Conservation (phyloP, 2,888 invertebrate genomes). For the Nebria brevicollis region DNA sequence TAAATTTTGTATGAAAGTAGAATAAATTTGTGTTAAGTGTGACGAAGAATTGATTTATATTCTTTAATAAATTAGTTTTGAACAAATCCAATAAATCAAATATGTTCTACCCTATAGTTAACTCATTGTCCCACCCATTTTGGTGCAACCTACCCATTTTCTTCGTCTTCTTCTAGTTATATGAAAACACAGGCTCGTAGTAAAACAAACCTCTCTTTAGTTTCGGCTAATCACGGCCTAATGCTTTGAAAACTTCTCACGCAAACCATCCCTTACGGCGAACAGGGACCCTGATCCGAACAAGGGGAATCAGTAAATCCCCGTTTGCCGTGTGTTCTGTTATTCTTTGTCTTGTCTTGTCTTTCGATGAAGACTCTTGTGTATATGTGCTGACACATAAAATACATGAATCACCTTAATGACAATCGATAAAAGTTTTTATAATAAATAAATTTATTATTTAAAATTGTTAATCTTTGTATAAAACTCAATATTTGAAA, state of each 20-base stretch:
- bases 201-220: background rate
- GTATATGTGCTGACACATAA: too few relatives aligned
- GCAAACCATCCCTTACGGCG: background rate
- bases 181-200: background rate
- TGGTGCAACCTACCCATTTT: background rate
- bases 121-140: background rate
- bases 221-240: slow-evolving; percentile 4
- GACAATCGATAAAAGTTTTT: too few relatives aligned
- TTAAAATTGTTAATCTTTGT: too few relatives aligned
- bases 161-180: background rate
- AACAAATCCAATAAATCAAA: too few relatives aligned
- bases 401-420: too few relatives aligned
- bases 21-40: too few relatives aligned
- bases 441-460: too few relatives aligned
- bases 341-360: background rate
- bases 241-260: slow-evolving; percentile 6
- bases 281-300: background rate
- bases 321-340: background rate
- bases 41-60: too few relatives aligned
- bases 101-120: too few relatives aligned
- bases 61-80: too few relatives aligned
- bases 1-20: too few relatives aligned
- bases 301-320: background rate
- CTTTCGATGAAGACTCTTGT: background rate
- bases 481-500: too few relatives aligned